phyloP scores from a whole-genome alignment of 2,888 invertebrate species.

The Cyaniris semiargus region DNA sequence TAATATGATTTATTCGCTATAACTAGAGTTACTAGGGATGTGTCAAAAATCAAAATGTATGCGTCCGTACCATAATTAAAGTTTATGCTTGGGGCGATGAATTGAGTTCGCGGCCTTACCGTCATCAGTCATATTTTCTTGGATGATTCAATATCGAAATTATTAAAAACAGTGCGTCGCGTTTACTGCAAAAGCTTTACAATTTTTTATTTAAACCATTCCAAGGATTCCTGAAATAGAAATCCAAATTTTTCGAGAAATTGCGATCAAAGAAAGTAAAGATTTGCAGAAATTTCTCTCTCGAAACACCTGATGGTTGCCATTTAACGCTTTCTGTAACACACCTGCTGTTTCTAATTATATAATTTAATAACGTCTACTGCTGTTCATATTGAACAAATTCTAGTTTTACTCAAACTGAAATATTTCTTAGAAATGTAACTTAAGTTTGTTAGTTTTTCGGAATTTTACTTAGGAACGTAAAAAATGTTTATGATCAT shows the following conservation, averaged over 20 bases:
- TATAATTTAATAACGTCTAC: slow-evolving; percentile 15
- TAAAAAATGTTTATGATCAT: too few species aligned
- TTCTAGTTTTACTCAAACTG: neutral
- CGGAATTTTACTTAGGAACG: neutral
- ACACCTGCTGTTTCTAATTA: slow-evolving; percentile 16
- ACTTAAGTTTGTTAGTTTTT: neutral
- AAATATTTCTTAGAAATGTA: neutral
- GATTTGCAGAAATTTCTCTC: neutral
- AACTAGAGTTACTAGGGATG: neutral
- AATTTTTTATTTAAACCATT: neutral
- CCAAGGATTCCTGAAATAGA: neutral
- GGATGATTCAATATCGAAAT: neutral
- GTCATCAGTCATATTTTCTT: too few species aligned
- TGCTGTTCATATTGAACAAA: slow-evolving; percentile 13
- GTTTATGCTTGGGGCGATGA: too few species aligned
- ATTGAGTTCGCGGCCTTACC: too few species aligned
- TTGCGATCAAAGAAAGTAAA: neutral
- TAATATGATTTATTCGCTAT: neutral
- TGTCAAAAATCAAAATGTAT: too few species aligned
- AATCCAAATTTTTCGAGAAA: neutral
- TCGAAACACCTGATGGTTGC: slow-evolving; percentile 2
- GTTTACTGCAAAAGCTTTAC: neutral
- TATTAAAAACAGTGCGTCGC: neutral
- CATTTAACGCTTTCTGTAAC: slow-evolving; percentile 9
- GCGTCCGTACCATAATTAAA: too few species aligned